Evolutionary conservation across 2,113 vertebrate genomes (phyloP).

Genomic region (Sciurus niger): DNA sequence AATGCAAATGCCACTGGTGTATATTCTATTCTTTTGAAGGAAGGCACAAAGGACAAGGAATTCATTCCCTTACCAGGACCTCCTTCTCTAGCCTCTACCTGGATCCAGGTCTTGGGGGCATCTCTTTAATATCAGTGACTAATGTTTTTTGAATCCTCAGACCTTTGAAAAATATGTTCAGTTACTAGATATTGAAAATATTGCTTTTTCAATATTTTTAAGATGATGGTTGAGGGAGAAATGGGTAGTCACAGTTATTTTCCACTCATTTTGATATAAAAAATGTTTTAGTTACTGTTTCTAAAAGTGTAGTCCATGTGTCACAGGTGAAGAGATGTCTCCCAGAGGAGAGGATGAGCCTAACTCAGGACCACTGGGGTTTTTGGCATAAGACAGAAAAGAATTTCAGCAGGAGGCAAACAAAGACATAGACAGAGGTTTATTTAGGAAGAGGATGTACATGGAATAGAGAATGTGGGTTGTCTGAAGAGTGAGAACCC

Average conservation of each 20-base stretch:
- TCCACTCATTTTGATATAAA: neutral
- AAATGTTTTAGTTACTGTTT: neutral
- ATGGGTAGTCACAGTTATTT: neutral
- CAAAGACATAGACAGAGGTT: too few species aligned
- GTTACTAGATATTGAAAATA: neutral
- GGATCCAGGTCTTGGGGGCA: neutral
- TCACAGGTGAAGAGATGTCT: too few species aligned
- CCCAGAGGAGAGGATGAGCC: too few species aligned
- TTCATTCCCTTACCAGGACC: neutral
- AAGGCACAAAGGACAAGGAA: neutral
- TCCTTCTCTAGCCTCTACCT: neutral
- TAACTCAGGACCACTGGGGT: too few species aligned
- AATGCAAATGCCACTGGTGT: neutral
- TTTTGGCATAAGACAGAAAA: too few species aligned
- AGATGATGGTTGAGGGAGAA: neutral
- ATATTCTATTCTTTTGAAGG: neutral
- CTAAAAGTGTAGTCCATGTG: neutral
- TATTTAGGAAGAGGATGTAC: too few species aligned
- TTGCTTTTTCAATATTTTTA: neutral
- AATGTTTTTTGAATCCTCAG: constrained; percentile 22
- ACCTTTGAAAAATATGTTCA: constrained; percentile 40
- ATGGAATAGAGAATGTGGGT: too few species aligned
- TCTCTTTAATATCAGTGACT: neutral
- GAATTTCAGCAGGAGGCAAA: too few species aligned
- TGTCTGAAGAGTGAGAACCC: too few species aligned